Evolutionary conservation across 2,797 vertebrate species (phyloP).

Genomic region (Tamandua tetradactyla): DNA sequence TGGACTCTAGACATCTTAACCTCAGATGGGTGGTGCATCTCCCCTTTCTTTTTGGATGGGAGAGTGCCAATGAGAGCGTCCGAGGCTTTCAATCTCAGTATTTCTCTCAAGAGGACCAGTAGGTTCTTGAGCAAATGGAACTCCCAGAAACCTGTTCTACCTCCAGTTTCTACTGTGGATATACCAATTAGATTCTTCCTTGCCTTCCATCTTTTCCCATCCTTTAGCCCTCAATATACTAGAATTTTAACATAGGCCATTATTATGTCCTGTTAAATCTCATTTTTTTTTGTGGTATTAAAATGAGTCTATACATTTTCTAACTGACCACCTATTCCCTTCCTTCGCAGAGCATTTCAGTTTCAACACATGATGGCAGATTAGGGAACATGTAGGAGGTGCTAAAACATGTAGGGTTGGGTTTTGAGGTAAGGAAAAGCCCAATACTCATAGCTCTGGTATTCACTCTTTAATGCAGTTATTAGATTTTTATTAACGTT

Average conservation of each 20-base stretch:
- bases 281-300: not conserved
- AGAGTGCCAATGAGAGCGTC: not conserved
- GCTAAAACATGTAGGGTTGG: not conserved
- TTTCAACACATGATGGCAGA: not conserved
- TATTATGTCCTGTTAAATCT: not conserved
- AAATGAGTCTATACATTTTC: not conserved
- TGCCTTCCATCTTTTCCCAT: not conserved
- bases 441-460: not conserved
- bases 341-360: not conserved
- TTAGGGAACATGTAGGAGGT: not conserved
- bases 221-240: not conserved
- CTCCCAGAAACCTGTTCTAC: not conserved
- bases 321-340: not conserved
- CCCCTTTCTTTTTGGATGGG: not conserved
- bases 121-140: not conserved
- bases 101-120: not conserved
- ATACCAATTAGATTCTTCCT: not conserved
- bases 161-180: not conserved
- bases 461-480: not conserved
- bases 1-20: conserved; percentile 17
- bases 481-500: not conserved
- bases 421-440: not conserved
- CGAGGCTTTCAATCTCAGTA: not conserved
- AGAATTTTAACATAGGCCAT: not conserved
- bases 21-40: not conserved